Evolutionary conservation across 2,888 invertebrate genomes (phyloP).

Genomic region (Nephrotoma flavescens): DNA sequence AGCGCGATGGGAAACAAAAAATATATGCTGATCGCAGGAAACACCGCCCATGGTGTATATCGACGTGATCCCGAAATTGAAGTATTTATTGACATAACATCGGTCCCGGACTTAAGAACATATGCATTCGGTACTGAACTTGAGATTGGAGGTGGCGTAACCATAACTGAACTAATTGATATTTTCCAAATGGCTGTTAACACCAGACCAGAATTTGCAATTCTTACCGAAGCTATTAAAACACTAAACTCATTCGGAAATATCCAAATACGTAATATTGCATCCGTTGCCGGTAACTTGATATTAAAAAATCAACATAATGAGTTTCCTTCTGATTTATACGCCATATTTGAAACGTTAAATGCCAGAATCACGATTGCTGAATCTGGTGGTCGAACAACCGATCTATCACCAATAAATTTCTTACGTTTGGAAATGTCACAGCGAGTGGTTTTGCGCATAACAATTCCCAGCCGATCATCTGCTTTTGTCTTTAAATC

Average conservation of each 20-base stretch:
- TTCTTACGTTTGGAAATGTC: constrained; percentile 34
- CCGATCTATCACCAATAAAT: constrained; percentile 12
- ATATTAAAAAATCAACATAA: constrained; percentile 36
- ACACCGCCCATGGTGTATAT: constrained; percentile 53
- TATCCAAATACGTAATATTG: constrained; percentile 57
- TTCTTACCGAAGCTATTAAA: constrained; percentile 22
- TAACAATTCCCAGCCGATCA: constrained; percentile 16
- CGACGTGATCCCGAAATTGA: constrained; percentile 17
- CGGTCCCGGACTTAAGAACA: constrained; percentile 37
- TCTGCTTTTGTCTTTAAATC: constrained; percentile 23
- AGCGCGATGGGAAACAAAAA: constrained; percentile 27
- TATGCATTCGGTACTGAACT: constrained; percentile 31
- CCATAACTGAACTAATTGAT: constrained; percentile 33
- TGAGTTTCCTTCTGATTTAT: constrained; percentile 41
- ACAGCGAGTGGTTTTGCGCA: constrained; percentile 24
- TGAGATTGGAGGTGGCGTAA: constrained; percentile 42
- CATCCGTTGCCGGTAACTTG: constrained; percentile 38
- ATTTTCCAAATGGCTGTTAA: constrained; percentile 21
- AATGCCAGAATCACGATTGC: constrained; percentile 40
- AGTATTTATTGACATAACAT: constrained; percentile 43
- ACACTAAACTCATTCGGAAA: constrained; percentile 38
- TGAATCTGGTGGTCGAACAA: constrained; percentile 13
- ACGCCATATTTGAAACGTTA: constrained; percentile 29
- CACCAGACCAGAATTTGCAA: constrained; percentile 27
- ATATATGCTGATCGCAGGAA: constrained; percentile 56